A percentile compares a stretch with the other conserved stretches of the same genome.
These are phyloP conservation scores for Abramis brama DNA, from an alignment of 2,113 vertebrate species.

Conservation along the genomic window DNA sequence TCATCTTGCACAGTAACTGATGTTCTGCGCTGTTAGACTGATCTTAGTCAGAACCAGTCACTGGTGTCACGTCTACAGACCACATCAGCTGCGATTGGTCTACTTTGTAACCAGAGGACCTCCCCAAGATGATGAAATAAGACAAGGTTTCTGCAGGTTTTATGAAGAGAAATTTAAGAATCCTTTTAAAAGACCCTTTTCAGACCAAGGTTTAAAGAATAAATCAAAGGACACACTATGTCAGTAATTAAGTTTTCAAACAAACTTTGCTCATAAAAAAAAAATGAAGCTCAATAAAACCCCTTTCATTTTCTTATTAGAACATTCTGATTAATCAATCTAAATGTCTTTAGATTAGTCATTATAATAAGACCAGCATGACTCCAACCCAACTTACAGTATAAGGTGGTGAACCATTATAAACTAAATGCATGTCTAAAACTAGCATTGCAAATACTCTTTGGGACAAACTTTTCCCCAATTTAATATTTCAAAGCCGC, in stretches of 20 bases:
- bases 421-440: not conserved
- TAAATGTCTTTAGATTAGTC: too few species aligned
- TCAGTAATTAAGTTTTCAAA: not conserved
- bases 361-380: too few species aligned
- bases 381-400: too few species aligned
- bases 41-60: not conserved
- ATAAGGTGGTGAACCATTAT: too few species aligned
- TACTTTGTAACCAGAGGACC: not conserved
- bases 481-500: not conserved
- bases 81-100: not conserved
- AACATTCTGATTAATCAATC: too few species aligned
- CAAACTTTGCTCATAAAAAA: not conserved
- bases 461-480: not conserved
- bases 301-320: too few species aligned
- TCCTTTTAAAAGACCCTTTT: not conserved
- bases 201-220: not conserved
- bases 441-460: not conserved
- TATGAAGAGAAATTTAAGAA: not conserved
- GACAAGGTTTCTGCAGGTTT: not conserved
- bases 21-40: not conserved
- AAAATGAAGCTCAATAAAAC: too few species aligned
- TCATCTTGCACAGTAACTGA: slow-evolving; percentile 22
- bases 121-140: not conserved
- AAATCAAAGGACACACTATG: not conserved
- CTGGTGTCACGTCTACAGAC: not conserved